These are phyloP conservation scores for Pipistrellus pygmaeus DNA, from an alignment of 2,797 vertebrate species.

Conservation along the genomic window DNA sequence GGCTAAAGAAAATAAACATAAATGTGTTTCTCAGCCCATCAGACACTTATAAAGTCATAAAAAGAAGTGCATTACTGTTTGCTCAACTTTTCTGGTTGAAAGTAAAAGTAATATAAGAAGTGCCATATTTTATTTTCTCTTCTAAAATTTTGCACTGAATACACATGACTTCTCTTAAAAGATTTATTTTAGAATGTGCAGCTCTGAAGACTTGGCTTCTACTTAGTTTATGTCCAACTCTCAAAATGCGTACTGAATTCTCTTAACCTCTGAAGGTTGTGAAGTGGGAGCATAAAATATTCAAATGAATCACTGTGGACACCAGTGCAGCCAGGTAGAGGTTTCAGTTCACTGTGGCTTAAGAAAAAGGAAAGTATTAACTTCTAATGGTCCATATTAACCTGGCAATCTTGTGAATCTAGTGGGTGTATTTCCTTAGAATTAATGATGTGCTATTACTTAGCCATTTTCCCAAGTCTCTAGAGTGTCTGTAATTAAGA, in stretches of 20 bases:
- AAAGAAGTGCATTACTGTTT: slow-evolving; percentile 13
- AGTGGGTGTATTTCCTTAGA: slow-evolving; percentile 81
- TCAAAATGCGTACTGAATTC: not conserved
- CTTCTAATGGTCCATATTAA: slow-evolving; percentile 59
- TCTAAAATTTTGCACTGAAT: slow-evolving; percentile 33
- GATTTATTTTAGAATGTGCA: not conserved
- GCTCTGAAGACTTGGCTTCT: slow-evolving; percentile 23
- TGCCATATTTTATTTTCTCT: slow-evolving; percentile 48
- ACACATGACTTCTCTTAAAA: slow-evolving; percentile 52
- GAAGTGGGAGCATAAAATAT: slow-evolving; percentile 19
- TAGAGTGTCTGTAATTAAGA: slow-evolving; percentile 86
- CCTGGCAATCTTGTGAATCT: slow-evolving; percentile 54
- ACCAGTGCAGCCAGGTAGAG: not conserved
- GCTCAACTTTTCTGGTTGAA: not conserved
- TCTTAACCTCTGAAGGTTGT: slow-evolving; percentile 6
- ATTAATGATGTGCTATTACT: slow-evolving; percentile 83
- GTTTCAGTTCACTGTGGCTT: slow-evolving; percentile 56
- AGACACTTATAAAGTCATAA: not conserved
- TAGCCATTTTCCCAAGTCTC: slow-evolving; percentile 83
- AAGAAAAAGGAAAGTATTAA: slow-evolving; percentile 64
- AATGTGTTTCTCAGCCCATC: slow-evolving; percentile 13
- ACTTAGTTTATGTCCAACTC: slow-evolving; percentile 28
- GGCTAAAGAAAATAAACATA: slow-evolving; percentile 46
- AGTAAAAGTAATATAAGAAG: not conserved
- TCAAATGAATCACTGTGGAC: not conserved